phyloP scores from a whole-genome alignment of 2,113 vertebrate genomes.

The Tamias sibiricus region DNA sequence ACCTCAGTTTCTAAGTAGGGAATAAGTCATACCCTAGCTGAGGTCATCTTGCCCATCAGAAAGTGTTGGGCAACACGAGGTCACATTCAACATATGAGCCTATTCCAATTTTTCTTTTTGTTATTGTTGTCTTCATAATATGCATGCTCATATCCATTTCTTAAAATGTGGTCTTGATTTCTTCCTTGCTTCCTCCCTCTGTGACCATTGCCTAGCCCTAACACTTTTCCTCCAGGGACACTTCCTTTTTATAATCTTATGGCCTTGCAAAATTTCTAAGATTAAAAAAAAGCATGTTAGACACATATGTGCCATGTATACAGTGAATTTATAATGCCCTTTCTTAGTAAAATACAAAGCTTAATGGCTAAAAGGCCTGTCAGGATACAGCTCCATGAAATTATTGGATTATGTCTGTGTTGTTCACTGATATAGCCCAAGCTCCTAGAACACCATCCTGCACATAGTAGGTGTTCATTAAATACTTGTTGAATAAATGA shows the following conservation, averaged over 20 bases:
- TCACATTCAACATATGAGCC: constrained; percentile 48
- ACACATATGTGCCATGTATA: not conserved
- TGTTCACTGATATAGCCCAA: not conserved
- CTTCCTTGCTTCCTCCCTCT: not conserved
- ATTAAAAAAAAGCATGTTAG: not conserved
- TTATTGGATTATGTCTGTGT: not conserved
- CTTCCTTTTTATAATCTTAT: not conserved
- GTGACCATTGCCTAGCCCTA: not conserved
- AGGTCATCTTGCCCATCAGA: constrained; percentile 67
- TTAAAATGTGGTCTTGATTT: not conserved
- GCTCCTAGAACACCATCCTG: not conserved
- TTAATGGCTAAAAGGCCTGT: not conserved
- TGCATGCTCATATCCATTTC: not conserved
- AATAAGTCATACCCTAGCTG: constrained; percentile 76
- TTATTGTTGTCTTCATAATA: not conserved
- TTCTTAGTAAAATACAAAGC: constrained; percentile 34
- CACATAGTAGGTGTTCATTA: not conserved
- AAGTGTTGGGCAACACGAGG: constrained; percentile 43
- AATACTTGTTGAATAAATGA: not conserved
- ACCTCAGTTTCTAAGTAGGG: constrained; percentile 77
- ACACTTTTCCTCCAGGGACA: not conserved
- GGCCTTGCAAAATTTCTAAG: not conserved
- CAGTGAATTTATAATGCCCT: constrained; percentile 14
- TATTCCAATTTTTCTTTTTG: not conserved
- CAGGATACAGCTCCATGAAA: not conserved